Evolutionary conservation across 2,797 vertebrate species (phyloP).

Genomic region (Borostomias antarcticus): DNA sequence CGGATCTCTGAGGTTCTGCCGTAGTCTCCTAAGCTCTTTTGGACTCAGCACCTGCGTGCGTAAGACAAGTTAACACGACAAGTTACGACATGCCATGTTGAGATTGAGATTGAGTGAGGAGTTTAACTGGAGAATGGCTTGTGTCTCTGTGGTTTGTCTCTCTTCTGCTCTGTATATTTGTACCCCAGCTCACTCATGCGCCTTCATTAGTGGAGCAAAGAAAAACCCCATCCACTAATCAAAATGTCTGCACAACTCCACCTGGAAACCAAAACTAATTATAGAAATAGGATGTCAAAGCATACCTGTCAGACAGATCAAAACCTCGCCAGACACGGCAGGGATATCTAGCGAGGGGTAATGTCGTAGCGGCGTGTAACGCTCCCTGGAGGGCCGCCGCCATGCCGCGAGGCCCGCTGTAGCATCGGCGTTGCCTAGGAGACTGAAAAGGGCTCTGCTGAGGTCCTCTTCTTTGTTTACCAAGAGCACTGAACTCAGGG

Average conservation of each 20-base stretch:
- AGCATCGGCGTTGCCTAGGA: constrained; percentile 11
- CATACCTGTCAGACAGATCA: background rate
- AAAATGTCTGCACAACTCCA: constrained; percentile 23
- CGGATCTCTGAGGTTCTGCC: too few relatives aligned
- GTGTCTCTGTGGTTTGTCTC: too few relatives aligned
- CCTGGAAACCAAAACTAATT: background rate
- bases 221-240: background rate
- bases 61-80: too few relatives aligned
- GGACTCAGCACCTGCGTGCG: too few relatives aligned
- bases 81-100: too few relatives aligned
- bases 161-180: background rate
- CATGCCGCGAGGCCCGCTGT: background rate
- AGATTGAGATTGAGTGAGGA: too few relatives aligned
- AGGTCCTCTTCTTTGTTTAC: constrained; percentile 9
- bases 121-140: too few relatives aligned
- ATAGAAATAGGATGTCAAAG: background rate
- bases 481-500: constrained; percentile 12
- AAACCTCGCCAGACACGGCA: constrained; percentile 27
- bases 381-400: constrained; percentile 4
- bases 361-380: constrained; percentile 24
- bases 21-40: too few relatives aligned
- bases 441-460: background rate
- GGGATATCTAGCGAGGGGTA: constrained; percentile 37
- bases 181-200: background rate
- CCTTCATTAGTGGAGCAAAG: background rate